A percentile compares a stretch with the other conserved stretches of the same genome.
phyloP scores from a whole-genome alignment of 1,140 invertebrate genomes.

The Ylistrum balloti region DNA sequence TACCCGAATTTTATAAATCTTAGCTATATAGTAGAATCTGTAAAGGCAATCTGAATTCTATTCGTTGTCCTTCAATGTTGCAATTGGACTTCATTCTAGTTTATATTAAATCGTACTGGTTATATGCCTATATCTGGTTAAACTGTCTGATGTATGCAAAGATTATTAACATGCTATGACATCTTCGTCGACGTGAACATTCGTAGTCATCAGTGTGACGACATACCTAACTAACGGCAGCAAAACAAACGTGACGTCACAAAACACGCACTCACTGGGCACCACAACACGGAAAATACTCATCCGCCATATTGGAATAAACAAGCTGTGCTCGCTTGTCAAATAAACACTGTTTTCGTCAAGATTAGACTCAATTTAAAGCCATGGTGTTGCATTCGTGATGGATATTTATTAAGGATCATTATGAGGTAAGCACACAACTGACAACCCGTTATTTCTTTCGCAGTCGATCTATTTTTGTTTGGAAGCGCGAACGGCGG shows the following conservation, averaged over 20 bases:
- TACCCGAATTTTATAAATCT: too few relatives aligned
- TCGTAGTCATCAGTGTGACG: background rate
- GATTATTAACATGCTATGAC: too few relatives aligned
- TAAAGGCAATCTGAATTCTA: too few relatives aligned
- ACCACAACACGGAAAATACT: slow-evolving; percentile 18
- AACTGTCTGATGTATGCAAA: too few relatives aligned
- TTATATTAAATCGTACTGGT: too few relatives aligned
- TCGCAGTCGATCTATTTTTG: background rate
- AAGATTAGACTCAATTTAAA: background rate
- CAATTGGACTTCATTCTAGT: too few relatives aligned
- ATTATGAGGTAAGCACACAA: background rate
- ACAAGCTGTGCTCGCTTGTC: slow-evolving; percentile 15
- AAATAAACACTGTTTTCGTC: background rate
- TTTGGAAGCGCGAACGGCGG: slow-evolving; percentile 25
- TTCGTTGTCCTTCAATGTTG: too few relatives aligned
- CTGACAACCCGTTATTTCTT: background rate
- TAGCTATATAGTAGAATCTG: too few relatives aligned
- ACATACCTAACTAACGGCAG: background rate
- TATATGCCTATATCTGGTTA: too few relatives aligned
- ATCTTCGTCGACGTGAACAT: background rate
- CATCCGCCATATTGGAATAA: slow-evolving; percentile 12
- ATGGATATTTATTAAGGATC: background rate
- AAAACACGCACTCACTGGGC: slow-evolving; percentile 30
- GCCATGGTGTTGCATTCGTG: background rate
- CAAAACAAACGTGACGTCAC: background rate